These are phyloP conservation scores for Urocolius indicus DNA, from an alignment of 2,113 vertebrate species.

Conservation along the genomic window DNA sequence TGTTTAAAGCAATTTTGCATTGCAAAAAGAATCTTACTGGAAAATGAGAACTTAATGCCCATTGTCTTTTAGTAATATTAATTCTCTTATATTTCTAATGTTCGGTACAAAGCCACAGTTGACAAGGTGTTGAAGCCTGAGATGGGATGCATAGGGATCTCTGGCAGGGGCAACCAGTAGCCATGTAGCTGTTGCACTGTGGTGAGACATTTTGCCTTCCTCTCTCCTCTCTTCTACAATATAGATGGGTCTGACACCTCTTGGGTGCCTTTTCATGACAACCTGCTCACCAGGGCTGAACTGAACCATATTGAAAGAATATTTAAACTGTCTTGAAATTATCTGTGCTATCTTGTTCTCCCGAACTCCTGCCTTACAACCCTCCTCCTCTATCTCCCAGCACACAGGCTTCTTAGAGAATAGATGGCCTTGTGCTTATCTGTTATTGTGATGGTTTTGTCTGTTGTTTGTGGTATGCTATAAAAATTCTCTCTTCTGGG, in stretches of 20 bases:
- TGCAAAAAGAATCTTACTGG: not conserved
- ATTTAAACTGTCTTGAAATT: not conserved
- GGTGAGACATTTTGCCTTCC: not conserved
- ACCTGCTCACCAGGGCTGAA: not conserved
- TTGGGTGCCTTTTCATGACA: rapidly evolving
- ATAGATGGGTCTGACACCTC: not conserved
- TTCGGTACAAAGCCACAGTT: not conserved
- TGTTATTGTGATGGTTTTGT: not conserved
- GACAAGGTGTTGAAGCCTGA: rapidly evolving
- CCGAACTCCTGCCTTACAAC: not conserved
- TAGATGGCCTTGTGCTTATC: rapidly evolving
- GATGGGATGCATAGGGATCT: too few species aligned
- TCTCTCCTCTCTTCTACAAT: not conserved
- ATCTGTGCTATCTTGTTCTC: not conserved
- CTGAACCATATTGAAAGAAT: not conserved
- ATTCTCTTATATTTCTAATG: not conserved
- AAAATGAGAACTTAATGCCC: not conserved
- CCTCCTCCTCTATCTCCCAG: not conserved
- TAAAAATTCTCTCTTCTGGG: not conserved
- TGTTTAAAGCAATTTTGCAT: not conserved
- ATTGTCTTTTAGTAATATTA: not conserved
- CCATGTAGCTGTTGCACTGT: rapidly evolving
- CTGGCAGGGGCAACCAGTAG: rapidly evolving
- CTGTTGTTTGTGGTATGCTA: not conserved
- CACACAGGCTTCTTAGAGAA: not conserved